phyloP scores from a whole-genome alignment of 2,113 vertebrate species.

The Apteryx mantelli region DNA sequence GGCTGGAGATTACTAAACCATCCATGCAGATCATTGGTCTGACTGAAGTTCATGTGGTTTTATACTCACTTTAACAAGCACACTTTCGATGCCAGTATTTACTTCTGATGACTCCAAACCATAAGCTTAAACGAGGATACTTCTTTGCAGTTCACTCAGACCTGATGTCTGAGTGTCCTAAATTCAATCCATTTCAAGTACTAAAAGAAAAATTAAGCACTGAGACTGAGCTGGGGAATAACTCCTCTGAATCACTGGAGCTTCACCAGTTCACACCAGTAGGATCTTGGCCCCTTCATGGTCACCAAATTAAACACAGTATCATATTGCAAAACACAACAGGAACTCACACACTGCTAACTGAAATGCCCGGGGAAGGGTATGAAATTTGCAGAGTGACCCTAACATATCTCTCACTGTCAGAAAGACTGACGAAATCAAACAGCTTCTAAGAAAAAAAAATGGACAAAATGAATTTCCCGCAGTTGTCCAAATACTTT shows the following conservation, averaged over 20 bases:
- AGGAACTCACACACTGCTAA: neutral
- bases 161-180: fast-evolving
- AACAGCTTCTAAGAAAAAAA: neutral
- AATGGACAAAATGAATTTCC: neutral
- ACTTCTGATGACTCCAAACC: neutral
- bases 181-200: neutral
- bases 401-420: neutral
- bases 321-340: neutral
- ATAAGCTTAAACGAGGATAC: neutral
- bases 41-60: neutral
- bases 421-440: neutral
- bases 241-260: neutral
- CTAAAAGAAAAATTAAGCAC: neutral
- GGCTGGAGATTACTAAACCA: neutral
- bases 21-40: neutral
- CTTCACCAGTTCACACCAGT: fast-evolving
- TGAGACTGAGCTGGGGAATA: neutral
- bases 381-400: neutral
- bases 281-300: neutral
- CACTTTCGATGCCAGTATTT: neutral
- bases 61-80: neutral
- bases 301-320: neutral
- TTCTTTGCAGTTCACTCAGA: neutral
- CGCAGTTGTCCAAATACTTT: neutral
- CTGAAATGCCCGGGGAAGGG: neutral